Conservation (phyloP, 2,113 vertebrate species). For the Electrona antarctica region DNA sequence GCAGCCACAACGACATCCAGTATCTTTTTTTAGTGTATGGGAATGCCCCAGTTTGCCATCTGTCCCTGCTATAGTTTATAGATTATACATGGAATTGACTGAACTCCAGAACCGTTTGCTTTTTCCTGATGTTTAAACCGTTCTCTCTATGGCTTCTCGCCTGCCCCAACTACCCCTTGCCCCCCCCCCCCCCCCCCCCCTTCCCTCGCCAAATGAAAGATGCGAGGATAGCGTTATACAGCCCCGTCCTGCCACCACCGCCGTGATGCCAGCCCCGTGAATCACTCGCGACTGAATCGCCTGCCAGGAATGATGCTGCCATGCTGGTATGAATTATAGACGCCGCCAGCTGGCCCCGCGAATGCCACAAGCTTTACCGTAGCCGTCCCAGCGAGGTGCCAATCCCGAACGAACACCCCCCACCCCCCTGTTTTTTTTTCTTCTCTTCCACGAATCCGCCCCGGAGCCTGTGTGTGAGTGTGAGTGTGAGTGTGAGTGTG, state of each 20-base stretch:
- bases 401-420: constrained; percentile 5
- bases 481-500: too few species aligned
- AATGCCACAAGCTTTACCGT: constrained; percentile 44
- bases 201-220: too few species aligned
- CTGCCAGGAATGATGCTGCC: constrained; percentile 32
- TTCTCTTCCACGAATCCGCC: not conserved
- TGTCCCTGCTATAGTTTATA: not conserved
- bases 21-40: not conserved
- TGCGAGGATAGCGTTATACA: too few species aligned
- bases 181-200: too few species aligned
- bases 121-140: too few species aligned
- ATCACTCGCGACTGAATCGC: constrained; percentile 47
- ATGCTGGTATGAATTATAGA: constrained; percentile 44
- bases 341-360: constrained; percentile 47
- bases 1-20: constrained; percentile 8
- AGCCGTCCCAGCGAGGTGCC: constrained; percentile 43
- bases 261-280: constrained; percentile 11
- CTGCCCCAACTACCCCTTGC: not conserved
- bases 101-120: constrained; percentile 13
- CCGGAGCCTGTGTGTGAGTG: not conserved
- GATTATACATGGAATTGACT: constrained; percentile 8
- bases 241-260: not conserved
- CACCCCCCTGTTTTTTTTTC: too few species aligned
- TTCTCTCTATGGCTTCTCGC: too few species aligned
- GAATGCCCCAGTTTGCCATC: constrained; percentile 3